A percentile compares a stretch with the other conserved stretches of the same genome.
These are phyloP conservation scores for Agriopis aurantiaria DNA, from an alignment of 2,888 invertebrate species.

Conservation along the genomic window DNA sequence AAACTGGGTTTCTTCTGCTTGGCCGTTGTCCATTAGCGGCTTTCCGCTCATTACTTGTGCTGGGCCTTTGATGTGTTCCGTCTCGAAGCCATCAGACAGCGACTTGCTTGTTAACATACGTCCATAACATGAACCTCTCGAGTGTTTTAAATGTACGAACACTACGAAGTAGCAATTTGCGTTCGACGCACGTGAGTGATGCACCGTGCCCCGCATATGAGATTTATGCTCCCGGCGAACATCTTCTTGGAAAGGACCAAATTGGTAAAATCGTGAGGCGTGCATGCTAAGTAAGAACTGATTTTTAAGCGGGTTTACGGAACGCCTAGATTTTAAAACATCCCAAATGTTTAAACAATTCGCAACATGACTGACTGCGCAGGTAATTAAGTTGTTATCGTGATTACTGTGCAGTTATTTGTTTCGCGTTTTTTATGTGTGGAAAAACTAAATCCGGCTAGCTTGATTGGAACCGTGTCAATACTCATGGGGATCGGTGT, in stretches of 20 bases:
- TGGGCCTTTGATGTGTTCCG: conserved; percentile 63
- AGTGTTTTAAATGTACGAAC: conserved; percentile 14
- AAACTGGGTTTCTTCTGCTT: no score
- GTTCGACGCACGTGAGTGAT: conserved; percentile 70
- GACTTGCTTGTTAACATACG: conserved; percentile 63
- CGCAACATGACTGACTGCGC: conserved; percentile 10
- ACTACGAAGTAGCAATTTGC: conserved; percentile 70
- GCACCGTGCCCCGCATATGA: conserved; percentile 63
- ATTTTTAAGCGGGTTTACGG: conserved; percentile 45
- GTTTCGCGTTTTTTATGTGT: conserved; percentile 7
- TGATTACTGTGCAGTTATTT: conserved; percentile 14
- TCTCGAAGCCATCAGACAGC: conserved; percentile 63
- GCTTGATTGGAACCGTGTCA: conserved; percentile 22
- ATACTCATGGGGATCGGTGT: conserved; percentile 37
- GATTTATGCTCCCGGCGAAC: conserved; percentile 60
- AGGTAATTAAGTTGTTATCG: conserved; percentile 13
- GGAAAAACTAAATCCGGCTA: conserved; percentile 22
- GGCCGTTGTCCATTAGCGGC: conserved; percentile 36
- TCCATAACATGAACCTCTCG: conserved; percentile 22
- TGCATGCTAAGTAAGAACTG: conserved; percentile 55
- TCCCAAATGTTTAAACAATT: background rate
- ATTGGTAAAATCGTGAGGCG: conserved; percentile 56
- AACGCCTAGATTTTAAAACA: conserved; percentile 23
- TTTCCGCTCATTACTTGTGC: conserved; percentile 62
- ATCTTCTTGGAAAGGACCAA: conserved; percentile 68